Percentiles rank a stretch among this genome's conserved stretches.
phyloP scores from a whole-genome alignment of 1,140 invertebrate species.

The Cepaea nemoralis region DNA sequence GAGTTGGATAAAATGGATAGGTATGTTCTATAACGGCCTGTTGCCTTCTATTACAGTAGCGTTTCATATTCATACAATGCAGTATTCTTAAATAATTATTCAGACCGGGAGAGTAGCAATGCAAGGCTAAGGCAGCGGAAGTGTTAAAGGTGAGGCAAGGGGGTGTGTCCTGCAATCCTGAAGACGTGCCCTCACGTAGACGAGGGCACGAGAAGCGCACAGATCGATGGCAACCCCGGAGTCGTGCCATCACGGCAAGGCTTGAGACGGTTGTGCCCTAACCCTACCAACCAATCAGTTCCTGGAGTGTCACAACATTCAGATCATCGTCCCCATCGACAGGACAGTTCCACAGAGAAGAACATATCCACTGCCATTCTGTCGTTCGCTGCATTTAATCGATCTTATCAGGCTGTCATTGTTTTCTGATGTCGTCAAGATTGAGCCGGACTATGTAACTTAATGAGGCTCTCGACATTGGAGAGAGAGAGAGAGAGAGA shows the following conservation, averaged over 20 bases:
- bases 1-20: no score
- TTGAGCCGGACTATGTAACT: no score
- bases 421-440: background rate
- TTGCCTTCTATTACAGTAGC: no score
- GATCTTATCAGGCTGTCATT: background rate
- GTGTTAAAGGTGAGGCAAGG: conserved; percentile 1
- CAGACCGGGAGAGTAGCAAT: no score
- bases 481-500: no score
- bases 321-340: background rate
- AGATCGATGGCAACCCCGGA: conserved; percentile 10
- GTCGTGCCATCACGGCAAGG: background rate
- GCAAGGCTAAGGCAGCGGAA: background rate
- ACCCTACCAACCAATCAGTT: conserved; percentile 26
- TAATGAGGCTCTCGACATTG: no score
- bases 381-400: background rate
- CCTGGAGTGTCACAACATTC: background rate
- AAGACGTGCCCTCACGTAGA: conserved; percentile 21
- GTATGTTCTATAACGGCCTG: no score
- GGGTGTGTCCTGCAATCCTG: conserved; percentile 24
- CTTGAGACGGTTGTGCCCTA: conserved; percentile 3
- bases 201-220: background rate
- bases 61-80: no score
- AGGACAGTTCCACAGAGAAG: background rate
- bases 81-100: no score
- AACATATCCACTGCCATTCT: background rate